Evolutionary conservation across 2,888 invertebrate genomes (phyloP).

Genomic region (Tyria jacobaeae): DNA sequence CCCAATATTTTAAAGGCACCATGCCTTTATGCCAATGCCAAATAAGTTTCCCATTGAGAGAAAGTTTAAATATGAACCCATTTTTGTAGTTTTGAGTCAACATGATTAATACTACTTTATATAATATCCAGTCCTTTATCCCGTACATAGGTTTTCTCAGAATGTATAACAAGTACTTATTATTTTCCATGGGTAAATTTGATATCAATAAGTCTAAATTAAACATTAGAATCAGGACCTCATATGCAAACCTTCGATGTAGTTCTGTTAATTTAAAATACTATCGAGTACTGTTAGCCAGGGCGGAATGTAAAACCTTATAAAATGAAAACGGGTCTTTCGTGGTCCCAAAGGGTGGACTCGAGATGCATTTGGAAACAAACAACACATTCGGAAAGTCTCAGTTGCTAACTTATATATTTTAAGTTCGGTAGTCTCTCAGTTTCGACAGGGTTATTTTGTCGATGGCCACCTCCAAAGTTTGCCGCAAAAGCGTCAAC

Average conservation of each 20-base stretch:
- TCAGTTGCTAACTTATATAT: slow-evolving; percentile 76
- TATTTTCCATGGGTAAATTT: no score
- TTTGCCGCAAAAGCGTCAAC: slow-evolving; percentile 75
- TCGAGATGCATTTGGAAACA: slow-evolving; percentile 56
- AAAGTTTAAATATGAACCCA: no score
- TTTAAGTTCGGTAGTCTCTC: slow-evolving; percentile 70
- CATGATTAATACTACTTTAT: no score
- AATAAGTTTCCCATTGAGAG: no score
- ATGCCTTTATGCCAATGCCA: no score
- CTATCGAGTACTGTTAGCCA: slow-evolving; percentile 33
- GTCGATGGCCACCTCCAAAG: slow-evolving; percentile 73
- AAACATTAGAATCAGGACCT: no score
- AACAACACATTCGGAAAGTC: slow-evolving; percentile 68
- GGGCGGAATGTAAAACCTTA: slow-evolving; percentile 29
- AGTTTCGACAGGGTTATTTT: slow-evolving; percentile 80
- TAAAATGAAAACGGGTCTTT: slow-evolving; percentile 30
- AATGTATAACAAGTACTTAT: no score
- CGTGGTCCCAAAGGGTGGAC: slow-evolving; percentile 35
- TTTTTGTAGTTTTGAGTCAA: no score
- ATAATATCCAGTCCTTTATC: no score
- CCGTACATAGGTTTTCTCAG: no score
- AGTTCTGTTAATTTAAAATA: slow-evolving; percentile 15
- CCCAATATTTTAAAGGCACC: no score
- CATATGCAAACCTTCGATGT: neutral
- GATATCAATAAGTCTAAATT: no score